Conservation (phyloP, 2,888 invertebrate genomes). For the Lithodes maja region DNA sequence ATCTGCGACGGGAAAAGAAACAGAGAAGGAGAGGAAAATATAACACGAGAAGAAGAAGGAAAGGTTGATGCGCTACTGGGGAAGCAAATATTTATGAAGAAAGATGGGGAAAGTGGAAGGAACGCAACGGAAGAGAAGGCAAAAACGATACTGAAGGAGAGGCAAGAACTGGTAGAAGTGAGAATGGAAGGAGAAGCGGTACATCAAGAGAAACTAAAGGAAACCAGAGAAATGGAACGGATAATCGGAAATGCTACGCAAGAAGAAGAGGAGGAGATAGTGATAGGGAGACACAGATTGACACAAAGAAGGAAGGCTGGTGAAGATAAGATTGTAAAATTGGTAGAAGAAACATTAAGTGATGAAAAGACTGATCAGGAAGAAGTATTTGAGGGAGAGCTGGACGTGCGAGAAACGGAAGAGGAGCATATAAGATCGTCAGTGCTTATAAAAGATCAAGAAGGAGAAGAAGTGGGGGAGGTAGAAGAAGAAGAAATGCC, state of each 20-base stretch:
- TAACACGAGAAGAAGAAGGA: neutral
- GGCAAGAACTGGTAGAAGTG: neutral
- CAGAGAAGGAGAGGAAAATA: neutral
- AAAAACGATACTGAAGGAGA: neutral
- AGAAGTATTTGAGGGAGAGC: neutral
- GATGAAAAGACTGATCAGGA: neutral
- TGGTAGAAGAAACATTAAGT: neutral
- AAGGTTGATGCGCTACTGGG: neutral
- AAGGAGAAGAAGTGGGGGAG: neutral
- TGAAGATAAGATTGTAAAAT: neutral
- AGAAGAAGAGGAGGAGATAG: neutral
- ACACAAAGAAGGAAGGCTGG: neutral
- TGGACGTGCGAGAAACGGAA: neutral
- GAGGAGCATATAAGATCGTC: neutral
- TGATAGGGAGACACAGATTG: neutral
- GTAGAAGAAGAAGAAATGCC: neutral
- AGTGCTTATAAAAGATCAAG: neutral
- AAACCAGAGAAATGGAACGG: neutral
- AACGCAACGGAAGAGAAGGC: neutral
- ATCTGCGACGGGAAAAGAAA: constrained; percentile 36
- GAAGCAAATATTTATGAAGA: neutral
- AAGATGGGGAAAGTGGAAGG: neutral
- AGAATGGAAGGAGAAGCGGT: neutral
- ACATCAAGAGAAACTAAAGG: neutral
- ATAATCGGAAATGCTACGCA: neutral